These are phyloP conservation scores for Saimiri boliviensis DNA, from an alignment of 2,113 vertebrate species.

Conservation along the genomic window DNA sequence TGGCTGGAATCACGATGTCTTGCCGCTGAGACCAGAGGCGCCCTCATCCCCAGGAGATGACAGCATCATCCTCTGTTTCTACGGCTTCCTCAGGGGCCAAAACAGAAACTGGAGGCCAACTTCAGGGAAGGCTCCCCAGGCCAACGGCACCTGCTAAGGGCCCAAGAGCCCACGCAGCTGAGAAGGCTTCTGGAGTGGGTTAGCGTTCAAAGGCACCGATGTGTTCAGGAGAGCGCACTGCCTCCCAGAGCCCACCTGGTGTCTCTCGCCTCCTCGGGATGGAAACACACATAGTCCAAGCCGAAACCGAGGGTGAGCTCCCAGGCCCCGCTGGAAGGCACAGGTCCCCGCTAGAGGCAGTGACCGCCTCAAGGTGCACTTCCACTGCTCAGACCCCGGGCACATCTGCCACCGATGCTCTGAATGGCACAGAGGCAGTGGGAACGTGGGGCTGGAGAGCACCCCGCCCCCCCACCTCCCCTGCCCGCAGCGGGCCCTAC, in stretches of 20 bases:
- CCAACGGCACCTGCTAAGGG: rapidly evolving
- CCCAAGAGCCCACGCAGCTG: neutral
- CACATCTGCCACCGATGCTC: rapidly evolving
- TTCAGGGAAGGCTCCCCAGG: no score
- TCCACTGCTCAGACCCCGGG: neutral
- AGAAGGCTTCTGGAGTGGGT: neutral
- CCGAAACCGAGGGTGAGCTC: neutral
- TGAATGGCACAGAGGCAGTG: rapidly evolving
- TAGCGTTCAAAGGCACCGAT: rapidly evolving
- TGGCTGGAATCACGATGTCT: neutral
- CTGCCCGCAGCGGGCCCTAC: conserved; percentile 44
- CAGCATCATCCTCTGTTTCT: neutral
- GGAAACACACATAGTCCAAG: neutral
- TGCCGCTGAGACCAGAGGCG: rapidly evolving
- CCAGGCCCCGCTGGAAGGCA: neutral
- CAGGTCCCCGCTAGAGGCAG: neutral
- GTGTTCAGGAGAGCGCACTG: rapidly evolving
- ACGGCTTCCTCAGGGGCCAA: neutral
- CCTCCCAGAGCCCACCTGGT: no score
- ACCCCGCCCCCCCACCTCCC: rapidly evolving
- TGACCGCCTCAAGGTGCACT: no score
- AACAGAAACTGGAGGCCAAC: neutral
- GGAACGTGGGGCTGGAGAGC: neutral
- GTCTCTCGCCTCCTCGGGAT: neutral
- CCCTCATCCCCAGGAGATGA: no score